These are phyloP conservation scores for Platycercus adscitus DNA, from an alignment of 2,113 vertebrate species.

Conservation along the genomic window DNA sequence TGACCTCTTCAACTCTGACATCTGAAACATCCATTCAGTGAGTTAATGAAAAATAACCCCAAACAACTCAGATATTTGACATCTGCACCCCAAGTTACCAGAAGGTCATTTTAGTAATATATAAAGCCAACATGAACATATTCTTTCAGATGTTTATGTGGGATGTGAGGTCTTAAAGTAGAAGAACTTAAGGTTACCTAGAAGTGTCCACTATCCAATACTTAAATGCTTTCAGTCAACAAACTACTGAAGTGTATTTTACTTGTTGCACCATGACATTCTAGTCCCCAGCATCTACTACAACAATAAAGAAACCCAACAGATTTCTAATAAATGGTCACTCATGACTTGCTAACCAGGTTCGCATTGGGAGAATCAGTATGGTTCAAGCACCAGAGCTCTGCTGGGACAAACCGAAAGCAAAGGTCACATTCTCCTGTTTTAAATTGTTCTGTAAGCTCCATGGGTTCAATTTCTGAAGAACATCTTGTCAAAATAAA, in stretches of 20 bases:
- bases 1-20: conserved; percentile 24
- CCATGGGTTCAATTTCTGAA: background rate
- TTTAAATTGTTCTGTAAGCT: background rate
- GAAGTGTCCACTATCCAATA: background rate
- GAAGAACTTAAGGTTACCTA: background rate
- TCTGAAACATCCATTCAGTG: conserved; percentile 3
- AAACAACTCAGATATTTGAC: background rate
- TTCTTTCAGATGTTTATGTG: background rate
- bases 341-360: background rate
- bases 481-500: background rate
- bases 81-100: background rate
- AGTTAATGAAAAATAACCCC: conserved; percentile 22
- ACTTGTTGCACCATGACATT: background rate
- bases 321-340: background rate
- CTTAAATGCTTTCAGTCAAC: background rate
- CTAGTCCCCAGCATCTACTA: background rate
- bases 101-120: background rate
- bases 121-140: background rate
- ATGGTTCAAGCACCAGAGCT: background rate
- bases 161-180: background rate
- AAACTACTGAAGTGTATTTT: background rate
- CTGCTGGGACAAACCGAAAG: background rate
- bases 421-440: background rate
- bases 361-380: background rate
- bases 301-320: background rate